Conservation (phyloP, 2,888 invertebrate genomes). For the Sisyra terminalis region DNA sequence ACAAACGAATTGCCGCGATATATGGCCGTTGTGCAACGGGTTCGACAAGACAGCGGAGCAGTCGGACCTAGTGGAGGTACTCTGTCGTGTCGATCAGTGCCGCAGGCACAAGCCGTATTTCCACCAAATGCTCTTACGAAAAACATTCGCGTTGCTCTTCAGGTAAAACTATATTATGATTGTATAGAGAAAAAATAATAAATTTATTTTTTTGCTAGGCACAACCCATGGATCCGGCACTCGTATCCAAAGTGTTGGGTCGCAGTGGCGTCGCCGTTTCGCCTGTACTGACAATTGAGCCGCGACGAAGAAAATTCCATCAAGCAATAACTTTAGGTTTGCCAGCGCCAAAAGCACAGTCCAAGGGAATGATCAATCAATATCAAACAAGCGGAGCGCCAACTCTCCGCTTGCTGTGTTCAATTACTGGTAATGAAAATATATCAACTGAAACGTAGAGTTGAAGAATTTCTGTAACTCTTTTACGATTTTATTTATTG, state of each 20-base stretch:
- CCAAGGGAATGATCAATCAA: slow-evolving; percentile 65
- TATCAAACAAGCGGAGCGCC: slow-evolving; percentile 57
- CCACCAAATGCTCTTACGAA: slow-evolving; percentile 96
- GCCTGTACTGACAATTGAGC: slow-evolving; percentile 96
- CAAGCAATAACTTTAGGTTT: slow-evolving; percentile 95
- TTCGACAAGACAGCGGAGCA: slow-evolving; percentile 91
- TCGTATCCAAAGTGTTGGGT: slow-evolving; percentile 75
- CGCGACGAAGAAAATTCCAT: slow-evolving; percentile 93
- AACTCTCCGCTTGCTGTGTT: slow-evolving; percentile 80
- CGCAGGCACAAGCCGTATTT: slow-evolving; percentile 71
- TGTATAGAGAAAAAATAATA: not conserved
- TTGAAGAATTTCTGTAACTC: too few species aligned
- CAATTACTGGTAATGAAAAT: slow-evolving; percentile 64
- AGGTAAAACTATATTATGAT: slow-evolving; percentile 46
- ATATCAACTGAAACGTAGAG: too few species aligned
- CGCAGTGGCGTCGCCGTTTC: slow-evolving; percentile 86
- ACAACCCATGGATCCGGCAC: slow-evolving; percentile 76
- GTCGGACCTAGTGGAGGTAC: slow-evolving; percentile 97
- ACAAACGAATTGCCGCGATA: slow-evolving; percentile 98
- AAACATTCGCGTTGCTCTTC: slow-evolving; percentile 93
- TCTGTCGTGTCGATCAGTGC: slow-evolving; percentile 85
- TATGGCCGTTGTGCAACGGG: slow-evolving; percentile 87
- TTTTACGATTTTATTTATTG: too few species aligned
- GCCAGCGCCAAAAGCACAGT: slow-evolving; percentile 56
- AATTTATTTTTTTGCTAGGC: slow-evolving; percentile 39